Conservation (phyloP, 1,140 invertebrate genomes). For the Pollicipes pollicipes region DNA sequence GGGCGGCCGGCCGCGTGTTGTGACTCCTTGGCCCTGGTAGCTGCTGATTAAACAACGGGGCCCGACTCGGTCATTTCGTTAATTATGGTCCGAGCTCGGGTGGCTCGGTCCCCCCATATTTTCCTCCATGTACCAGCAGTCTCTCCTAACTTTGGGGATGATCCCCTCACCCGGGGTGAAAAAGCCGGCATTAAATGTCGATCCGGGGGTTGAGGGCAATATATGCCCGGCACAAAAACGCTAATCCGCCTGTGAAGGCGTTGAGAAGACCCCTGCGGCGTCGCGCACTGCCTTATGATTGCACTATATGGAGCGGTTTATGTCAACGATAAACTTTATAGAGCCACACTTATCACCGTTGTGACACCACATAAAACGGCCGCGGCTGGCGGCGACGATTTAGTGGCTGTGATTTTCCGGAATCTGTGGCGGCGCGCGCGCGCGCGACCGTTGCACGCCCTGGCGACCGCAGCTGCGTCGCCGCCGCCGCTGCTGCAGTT, state of each 20-base stretch:
- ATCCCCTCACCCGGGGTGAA: background rate
- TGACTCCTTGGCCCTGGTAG: background rate
- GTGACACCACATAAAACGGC: background rate
- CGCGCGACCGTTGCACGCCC: too few relatives aligned
- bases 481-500: too few relatives aligned
- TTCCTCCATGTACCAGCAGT: background rate
- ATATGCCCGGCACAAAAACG: background rate
- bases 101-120: background rate
- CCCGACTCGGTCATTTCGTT: background rate
- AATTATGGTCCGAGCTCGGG: background rate
- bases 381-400: background rate
- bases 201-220: background rate
- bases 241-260: background rate
- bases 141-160: background rate
- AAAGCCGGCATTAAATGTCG: background rate
- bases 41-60: background rate
- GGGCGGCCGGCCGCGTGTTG: background rate
- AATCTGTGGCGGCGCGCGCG: too few relatives aligned
- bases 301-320: constrained; percentile 1
- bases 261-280: background rate
- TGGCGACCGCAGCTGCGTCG: background rate
- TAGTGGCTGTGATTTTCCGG: background rate
- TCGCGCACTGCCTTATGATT: background rate
- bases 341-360: constrained; percentile 1
- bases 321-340: background rate